These are phyloP conservation scores for Apoda limacodes DNA, from an alignment of 2,888 invertebrate genomes.

Conservation along the genomic window DNA sequence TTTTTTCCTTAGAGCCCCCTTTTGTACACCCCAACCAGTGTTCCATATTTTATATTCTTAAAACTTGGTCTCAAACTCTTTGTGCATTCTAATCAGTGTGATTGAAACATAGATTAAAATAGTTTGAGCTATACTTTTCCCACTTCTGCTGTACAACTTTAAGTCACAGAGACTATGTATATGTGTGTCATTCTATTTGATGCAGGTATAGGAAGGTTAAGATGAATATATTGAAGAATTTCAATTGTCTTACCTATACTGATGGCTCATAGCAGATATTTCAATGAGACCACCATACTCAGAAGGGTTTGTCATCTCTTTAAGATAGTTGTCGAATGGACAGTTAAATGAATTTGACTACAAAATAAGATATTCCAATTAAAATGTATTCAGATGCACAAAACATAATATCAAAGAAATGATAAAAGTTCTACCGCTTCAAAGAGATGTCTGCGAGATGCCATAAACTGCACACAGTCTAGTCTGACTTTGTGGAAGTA, in stretches of 20 bases:
- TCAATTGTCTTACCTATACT: slow-evolving; percentile 72
- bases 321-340: slow-evolving; percentile 75
- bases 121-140: slow-evolving; percentile 4
- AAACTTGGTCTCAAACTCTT: too few species aligned
- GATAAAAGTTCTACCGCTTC: slow-evolving; percentile 62
- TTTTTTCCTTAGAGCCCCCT: too few species aligned
- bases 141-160: slow-evolving; percentile 11
- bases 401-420: slow-evolving; percentile 13
- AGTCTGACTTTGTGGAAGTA: slow-evolving; percentile 80
- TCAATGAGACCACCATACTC: slow-evolving; percentile 78
- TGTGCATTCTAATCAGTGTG: too few species aligned
- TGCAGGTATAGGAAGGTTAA: slow-evolving; percentile 4
- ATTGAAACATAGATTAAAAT: too few species aligned
- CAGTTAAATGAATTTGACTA: slow-evolving; percentile 74
- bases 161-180: slow-evolving; percentile 7
- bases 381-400: slow-evolving; percentile 6
- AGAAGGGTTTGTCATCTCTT: slow-evolving; percentile 76
- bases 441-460: slow-evolving; percentile 72
- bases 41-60: too few species aligned
- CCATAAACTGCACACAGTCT: slow-evolving; percentile 81
- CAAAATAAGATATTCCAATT: slow-evolving; percentile 38
- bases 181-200: slow-evolving; percentile 18
- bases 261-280: slow-evolving; percentile 76
- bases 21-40: too few species aligned
- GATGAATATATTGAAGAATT: slow-evolving; percentile 6